These are phyloP conservation scores for Lepus timidus DNA, from an alignment of 2,113 vertebrate species.

Conservation along the genomic window DNA sequence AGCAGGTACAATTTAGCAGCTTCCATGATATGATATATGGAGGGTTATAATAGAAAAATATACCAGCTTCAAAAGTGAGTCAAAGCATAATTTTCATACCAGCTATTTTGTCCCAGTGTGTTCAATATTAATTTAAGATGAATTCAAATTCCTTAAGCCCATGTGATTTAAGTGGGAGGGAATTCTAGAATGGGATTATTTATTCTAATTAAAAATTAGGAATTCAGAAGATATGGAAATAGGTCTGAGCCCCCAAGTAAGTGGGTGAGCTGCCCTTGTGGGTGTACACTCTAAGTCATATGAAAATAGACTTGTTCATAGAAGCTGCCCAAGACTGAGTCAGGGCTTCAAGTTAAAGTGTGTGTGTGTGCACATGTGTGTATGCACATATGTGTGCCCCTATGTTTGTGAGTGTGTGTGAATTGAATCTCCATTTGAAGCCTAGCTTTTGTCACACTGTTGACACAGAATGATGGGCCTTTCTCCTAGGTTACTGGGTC, in stretches of 20 bases:
- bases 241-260: not conserved
- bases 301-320: not conserved
- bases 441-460: not conserved
- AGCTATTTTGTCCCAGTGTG: not conserved
- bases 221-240: not conserved
- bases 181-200: not conserved
- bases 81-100: not conserved
- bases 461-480: not conserved
- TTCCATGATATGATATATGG: not conserved
- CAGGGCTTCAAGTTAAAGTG: not conserved
- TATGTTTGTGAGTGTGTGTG: too few species aligned
- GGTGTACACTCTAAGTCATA: not conserved
- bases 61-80: not conserved
- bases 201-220: not conserved
- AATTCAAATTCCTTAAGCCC: not conserved
- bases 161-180: not conserved
- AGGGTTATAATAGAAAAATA: not conserved
- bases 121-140: not conserved
- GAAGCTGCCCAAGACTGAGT: not conserved
- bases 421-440: not conserved
- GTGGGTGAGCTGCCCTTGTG: accelerated
- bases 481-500: not conserved
- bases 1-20: not conserved
- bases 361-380: not conserved
- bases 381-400: too few species aligned